Evolutionary conservation across 2,888 invertebrate genomes (phyloP), one percentile per base, ranked within the genome.

Genomic region (Drosophila falleni): DNA sequence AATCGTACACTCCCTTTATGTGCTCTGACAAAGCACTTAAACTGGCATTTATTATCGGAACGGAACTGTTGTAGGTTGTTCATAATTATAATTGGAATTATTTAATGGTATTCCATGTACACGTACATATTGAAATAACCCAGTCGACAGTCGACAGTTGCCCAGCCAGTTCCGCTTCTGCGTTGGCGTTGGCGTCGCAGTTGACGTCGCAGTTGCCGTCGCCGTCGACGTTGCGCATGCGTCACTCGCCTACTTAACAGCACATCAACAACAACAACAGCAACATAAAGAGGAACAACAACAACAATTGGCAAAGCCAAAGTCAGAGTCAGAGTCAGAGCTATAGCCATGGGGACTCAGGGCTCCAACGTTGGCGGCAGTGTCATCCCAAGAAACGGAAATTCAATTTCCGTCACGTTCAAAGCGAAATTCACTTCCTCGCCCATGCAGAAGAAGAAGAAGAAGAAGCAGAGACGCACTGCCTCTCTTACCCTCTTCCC

Each of bases 381-480:
- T 78, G 76, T 86, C 80, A 74, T 74, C 61, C 74, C 72, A 78
- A 84, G 89, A 84, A 87, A 81, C 85, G 85, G 89, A 85, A 85
- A 85, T 85, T 89, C 74, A 89, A 85, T 87, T 85, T 85, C 89
- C 85, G 87, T 83, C 89, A 89, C 89, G 89, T 87, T 74, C 81
- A 67, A 53, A 66, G 79, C 80, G 65, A 75, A 80, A 72, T 68
- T 71, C 64, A 79, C 79, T 79, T 79, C 79, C 79, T 79, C 81
- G 81, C 81, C 73, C 73, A 80, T 71, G 81, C 68, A 71, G 63
- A 71, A 65, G 61, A 51, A n/a, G 70, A 51, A n/a, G 70, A 73
- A 69, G 62, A 54, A 19, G 47, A 41, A 16, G 39, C 47, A 16
- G 31, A 54, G 31, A 54, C 41, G 35, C 46, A 23, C 10, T 37